phyloP scores from a whole-genome alignment of 2,888 invertebrate species.

The Arenicola marina region DNA sequence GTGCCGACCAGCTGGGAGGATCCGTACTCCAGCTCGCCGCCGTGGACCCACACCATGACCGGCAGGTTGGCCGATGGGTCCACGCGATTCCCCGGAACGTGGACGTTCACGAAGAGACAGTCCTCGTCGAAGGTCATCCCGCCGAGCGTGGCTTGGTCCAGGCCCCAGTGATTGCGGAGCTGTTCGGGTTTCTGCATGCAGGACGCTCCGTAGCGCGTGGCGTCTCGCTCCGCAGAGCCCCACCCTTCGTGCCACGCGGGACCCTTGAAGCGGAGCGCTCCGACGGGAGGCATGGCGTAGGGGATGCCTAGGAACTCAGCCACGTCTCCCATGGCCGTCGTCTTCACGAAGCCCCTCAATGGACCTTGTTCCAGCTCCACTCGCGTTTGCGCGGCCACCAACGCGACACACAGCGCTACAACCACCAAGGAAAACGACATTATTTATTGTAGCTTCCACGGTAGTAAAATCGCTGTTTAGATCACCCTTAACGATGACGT shows the following conservation, averaged over 20 bases:
- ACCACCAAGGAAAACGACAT: no score
- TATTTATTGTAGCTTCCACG: no score
- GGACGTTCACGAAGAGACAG: neutral
- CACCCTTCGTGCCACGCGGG: neutral
- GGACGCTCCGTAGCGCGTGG: neutral
- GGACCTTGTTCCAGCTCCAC: neutral
- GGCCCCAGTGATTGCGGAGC: neutral
- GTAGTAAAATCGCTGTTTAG: no score
- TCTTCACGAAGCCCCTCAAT: neutral
- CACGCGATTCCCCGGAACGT: neutral
- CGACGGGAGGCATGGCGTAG: neutral
- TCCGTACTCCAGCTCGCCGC: neutral
- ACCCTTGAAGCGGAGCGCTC: neutral
- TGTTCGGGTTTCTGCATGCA: neutral
- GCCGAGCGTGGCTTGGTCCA: neutral
- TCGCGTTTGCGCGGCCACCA: neutral
- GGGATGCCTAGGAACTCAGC: neutral
- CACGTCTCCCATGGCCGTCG: neutral
- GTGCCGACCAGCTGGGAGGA: neutral
- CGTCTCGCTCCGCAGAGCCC: neutral
- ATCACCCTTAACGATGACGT: no score
- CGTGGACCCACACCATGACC: neutral
- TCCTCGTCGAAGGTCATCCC: neutral
- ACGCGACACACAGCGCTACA: neutral
- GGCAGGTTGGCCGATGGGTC: neutral